phyloP scores from a whole-genome alignment of 2,797 vertebrate species.

The Mareca strepera region DNA sequence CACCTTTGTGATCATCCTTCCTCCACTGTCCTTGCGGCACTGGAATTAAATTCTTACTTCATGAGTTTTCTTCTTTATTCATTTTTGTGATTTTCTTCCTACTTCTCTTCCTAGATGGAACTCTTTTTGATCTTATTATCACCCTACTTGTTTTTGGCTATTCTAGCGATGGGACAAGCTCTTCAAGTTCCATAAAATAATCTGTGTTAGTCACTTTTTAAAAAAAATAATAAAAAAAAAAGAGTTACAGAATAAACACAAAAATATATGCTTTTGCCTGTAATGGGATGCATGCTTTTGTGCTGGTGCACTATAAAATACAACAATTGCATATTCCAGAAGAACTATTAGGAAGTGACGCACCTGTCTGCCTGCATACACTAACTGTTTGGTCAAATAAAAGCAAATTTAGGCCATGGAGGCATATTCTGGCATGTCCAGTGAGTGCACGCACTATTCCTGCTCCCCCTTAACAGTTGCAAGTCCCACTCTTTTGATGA shows the following conservation, averaged over 20 bases:
- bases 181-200: background rate
- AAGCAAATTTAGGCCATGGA: background rate
- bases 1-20: background rate
- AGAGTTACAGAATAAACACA: background rate
- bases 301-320: background rate
- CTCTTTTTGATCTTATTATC: background rate
- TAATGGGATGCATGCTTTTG: background rate
- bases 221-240: background rate
- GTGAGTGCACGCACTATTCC: background rate
- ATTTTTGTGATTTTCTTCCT: background rate
- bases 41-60: background rate
- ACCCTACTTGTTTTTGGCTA: background rate
- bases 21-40: background rate
- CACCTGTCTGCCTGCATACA: background rate
- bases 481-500: background rate
- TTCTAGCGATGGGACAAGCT: background rate
- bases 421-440: background rate
- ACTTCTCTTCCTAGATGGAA: background rate
- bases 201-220: background rate
- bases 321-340: background rate
- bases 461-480: fast-evolving
- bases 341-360: background rate
- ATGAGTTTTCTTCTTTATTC: background rate
- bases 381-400: background rate
- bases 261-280: background rate